phyloP scores from a whole-genome alignment of 2,888 invertebrate species.

The Podotricha telesiphe region DNA sequence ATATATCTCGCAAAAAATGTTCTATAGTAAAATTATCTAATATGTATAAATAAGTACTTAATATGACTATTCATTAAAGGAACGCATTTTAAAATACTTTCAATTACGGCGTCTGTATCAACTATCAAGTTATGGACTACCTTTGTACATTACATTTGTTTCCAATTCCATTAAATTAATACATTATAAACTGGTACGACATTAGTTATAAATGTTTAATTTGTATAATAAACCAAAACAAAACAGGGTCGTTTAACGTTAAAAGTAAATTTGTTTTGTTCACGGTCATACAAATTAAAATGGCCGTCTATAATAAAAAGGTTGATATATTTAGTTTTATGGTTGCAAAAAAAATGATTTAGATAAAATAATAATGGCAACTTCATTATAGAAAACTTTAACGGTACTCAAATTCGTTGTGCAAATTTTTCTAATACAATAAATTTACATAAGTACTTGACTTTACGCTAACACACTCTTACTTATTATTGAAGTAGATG shows the following conservation, averaged over 20 bases:
- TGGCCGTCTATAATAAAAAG: slow-evolving; percentile 33
- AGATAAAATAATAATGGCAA: no score
- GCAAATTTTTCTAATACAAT: slow-evolving; percentile 54
- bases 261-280: slow-evolving; percentile 33
- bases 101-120: slow-evolving; percentile 23
- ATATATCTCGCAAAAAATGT: slow-evolving; percentile 16
- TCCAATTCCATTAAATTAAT: slow-evolving; percentile 18
- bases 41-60: slow-evolving; percentile 42
- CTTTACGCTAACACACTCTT: slow-evolving; percentile 61
- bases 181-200: slow-evolving; percentile 41
- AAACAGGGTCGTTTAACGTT: slow-evolving; percentile 29
- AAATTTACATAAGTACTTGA: slow-evolving; percentile 68
- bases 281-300: slow-evolving; percentile 30
- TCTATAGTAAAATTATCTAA: slow-evolving; percentile 36
- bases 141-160: slow-evolving; percentile 26
- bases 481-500: slow-evolving; percentile 41
- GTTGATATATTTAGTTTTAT: slow-evolving; percentile 15
- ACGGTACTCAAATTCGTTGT: slow-evolving; percentile 44
- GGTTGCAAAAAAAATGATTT: no score
- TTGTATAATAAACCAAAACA: slow-evolving; percentile 3
- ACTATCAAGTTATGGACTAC: slow-evolving; percentile 1
- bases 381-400: slow-evolving; percentile 34
- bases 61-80: slow-evolving; percentile 37
- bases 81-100: slow-evolving; percentile 37
- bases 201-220: slow-evolving; percentile 11